phyloP scores from a whole-genome alignment of 2,888 invertebrate genomes.

The Timandra comae region DNA sequence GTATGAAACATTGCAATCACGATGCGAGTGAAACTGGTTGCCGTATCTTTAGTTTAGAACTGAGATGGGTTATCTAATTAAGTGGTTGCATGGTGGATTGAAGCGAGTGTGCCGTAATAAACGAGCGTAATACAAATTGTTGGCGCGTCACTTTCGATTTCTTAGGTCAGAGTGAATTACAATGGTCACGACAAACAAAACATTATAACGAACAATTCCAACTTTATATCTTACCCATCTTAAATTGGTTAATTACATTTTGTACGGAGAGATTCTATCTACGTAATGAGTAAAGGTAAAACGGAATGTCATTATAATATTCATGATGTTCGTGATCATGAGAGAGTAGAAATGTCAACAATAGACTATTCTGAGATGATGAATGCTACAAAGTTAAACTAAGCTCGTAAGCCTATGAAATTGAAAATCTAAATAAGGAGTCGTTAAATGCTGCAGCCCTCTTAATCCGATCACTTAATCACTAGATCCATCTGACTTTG shows the following conservation, averaged over 20 bases:
- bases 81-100: slow-evolving; percentile 16
- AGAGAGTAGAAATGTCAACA: not conserved
- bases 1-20: slow-evolving; percentile 3
- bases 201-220: slow-evolving; percentile 5
- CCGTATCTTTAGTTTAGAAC: slow-evolving; percentile 14
- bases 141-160: slow-evolving; percentile 29
- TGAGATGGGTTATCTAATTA: slow-evolving; percentile 23
- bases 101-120: slow-evolving; percentile 15
- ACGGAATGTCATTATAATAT: too few species aligned
- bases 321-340: slow-evolving; percentile 1
- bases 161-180: slow-evolving; percentile 3
- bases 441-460: slow-evolving; percentile 5
- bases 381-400: not conserved
- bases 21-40: slow-evolving; percentile 13
- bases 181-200: slow-evolving; percentile 10
- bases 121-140: slow-evolving; percentile 15
- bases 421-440: not conserved
- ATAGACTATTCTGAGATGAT: slow-evolving; percentile 1
- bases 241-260: too few species aligned
- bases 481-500: slow-evolving; percentile 15
- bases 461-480: slow-evolving; percentile 11
- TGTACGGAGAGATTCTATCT: too few species aligned
- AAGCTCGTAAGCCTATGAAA: too few species aligned
- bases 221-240: too few species aligned
- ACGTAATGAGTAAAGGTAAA: too few species aligned